Evolutionary conservation across 2,113 vertebrate genomes (phyloP).

Genomic region (Cardinalis cardinalis): DNA sequence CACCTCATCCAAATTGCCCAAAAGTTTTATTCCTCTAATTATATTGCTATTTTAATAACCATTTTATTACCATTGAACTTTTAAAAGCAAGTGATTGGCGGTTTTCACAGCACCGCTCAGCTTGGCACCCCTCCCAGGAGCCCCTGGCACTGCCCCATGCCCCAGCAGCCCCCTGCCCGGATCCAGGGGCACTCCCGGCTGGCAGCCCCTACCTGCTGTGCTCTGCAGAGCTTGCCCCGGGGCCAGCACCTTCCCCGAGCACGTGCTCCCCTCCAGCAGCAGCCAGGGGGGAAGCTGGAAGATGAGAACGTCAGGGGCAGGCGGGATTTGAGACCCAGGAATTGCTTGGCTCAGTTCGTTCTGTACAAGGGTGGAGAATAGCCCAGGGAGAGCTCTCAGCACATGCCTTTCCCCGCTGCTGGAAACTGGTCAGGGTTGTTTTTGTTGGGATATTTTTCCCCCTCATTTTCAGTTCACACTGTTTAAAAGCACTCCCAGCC

Average conservation of each 20-base stretch:
- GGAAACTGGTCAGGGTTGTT: neutral
- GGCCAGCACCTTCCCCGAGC: neutral
- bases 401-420: slow-evolving; percentile 46
- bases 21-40: too few relatives aligned
- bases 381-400: slow-evolving; percentile 16
- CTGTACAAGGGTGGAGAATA: slow-evolving; percentile 53
- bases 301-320: slow-evolving; percentile 31
- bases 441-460: rapidly evolving
- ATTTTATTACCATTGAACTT: too few relatives aligned
- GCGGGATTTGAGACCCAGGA: slow-evolving; percentile 40
- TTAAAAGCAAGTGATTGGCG: too few relatives aligned
- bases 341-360: slow-evolving; percentile 30
- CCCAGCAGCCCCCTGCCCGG: neutral
- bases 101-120: neutral
- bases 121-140: neutral
- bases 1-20: too few relatives aligned
- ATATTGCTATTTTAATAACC: too few relatives aligned
- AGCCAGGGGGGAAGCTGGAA: slow-evolving; percentile 11
- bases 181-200: rapidly evolving
- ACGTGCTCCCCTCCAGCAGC: slow-evolving; percentile 9
- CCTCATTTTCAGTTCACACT: neutral
- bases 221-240: neutral
- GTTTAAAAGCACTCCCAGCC: neutral
- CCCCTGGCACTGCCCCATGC: rapidly evolving
- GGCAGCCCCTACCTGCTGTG: slow-evolving; percentile 1